Percentiles rank a stretch among this genome's conserved stretches.
Conservation (phyloP, 2,888 invertebrate genomes). For the Microdon myrmicae region DNA sequence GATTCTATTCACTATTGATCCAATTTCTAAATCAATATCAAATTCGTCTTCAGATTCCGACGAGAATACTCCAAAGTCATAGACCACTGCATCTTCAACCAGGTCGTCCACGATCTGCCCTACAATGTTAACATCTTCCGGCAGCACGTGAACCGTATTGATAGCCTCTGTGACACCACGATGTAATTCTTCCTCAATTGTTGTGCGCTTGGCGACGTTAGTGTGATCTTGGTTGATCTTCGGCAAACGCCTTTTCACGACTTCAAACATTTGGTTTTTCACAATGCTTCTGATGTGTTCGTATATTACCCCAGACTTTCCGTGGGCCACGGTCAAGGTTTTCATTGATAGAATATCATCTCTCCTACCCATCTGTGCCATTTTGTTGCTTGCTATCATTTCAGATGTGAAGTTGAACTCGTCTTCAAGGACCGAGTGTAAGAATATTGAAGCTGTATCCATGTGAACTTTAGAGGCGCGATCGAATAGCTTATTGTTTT, state of each 20-base stretch:
- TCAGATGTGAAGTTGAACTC: slow-evolving; percentile 72
- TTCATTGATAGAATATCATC: slow-evolving; percentile 63
- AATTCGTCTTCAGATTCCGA: slow-evolving; percentile 16
- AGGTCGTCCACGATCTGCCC: slow-evolving; percentile 27
- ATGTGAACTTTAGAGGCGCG: slow-evolving; percentile 68
- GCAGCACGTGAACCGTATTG: background rate
- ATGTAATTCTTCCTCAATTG: slow-evolving; percentile 25
- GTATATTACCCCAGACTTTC: background rate
- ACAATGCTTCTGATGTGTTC: slow-evolving; percentile 12
- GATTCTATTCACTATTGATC: slow-evolving; percentile 18
- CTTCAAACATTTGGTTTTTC: slow-evolving; percentile 18
- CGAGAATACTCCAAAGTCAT: slow-evolving; percentile 26
- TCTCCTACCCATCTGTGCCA: slow-evolving; percentile 69
- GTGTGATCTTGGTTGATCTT: slow-evolving; percentile 8
- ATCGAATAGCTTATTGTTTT: slow-evolving; percentile 85
- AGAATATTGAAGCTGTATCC: slow-evolving; percentile 72
- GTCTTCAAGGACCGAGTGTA: slow-evolving; percentile 73
- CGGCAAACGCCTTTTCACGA: slow-evolving; percentile 9
- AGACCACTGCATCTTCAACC: slow-evolving; percentile 15
- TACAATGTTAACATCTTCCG: slow-evolving; percentile 14
- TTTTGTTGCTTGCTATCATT: slow-evolving; percentile 69
- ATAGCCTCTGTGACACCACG: slow-evolving; percentile 8
- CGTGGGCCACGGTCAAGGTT: background rate
- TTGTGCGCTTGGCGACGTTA: background rate
- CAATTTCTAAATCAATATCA: slow-evolving; percentile 5